Conservation (phyloP, 2,888 invertebrate genomes). For the Busseola fusca region DNA sequence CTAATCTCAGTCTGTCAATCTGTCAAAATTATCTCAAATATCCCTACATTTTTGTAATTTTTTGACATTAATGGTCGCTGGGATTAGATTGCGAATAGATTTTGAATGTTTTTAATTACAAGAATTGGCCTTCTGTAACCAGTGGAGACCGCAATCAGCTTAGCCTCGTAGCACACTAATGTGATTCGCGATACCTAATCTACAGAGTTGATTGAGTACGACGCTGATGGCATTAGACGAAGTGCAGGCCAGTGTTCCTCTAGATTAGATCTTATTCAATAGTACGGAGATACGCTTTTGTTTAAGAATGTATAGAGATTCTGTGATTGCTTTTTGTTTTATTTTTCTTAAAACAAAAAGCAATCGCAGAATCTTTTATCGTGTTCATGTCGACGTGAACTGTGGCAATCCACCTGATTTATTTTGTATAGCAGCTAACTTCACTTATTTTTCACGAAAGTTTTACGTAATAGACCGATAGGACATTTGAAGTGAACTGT, state of each 20-base stretch:
- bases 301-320: background rate
- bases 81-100: too few species aligned
- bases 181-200: constrained; percentile 24
- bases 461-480: too few species aligned
- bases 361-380: too few species aligned
- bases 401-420: too few species aligned
- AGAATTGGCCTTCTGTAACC: background rate
- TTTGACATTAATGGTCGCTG: too few species aligned
- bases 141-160: constrained; percentile 21
- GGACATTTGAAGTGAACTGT: too few species aligned
- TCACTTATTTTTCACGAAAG: too few species aligned
- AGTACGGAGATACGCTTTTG: constrained; percentile 24
- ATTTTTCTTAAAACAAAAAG: background rate
- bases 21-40: too few species aligned
- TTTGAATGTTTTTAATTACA: too few species aligned
- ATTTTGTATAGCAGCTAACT: too few species aligned
- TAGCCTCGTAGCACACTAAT: constrained; percentile 29
- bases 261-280: constrained; percentile 15
- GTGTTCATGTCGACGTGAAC: background rate
- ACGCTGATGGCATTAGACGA: constrained; percentile 18
- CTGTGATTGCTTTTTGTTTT: constrained; percentile 1
- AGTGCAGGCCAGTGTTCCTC: constrained; percentile 23
- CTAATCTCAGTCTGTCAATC: too few species aligned
- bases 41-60: too few species aligned
- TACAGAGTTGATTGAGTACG: constrained; percentile 36